phyloP scores from a whole-genome alignment of 2,113 vertebrate genomes.

The Xenopus borealis region DNA sequence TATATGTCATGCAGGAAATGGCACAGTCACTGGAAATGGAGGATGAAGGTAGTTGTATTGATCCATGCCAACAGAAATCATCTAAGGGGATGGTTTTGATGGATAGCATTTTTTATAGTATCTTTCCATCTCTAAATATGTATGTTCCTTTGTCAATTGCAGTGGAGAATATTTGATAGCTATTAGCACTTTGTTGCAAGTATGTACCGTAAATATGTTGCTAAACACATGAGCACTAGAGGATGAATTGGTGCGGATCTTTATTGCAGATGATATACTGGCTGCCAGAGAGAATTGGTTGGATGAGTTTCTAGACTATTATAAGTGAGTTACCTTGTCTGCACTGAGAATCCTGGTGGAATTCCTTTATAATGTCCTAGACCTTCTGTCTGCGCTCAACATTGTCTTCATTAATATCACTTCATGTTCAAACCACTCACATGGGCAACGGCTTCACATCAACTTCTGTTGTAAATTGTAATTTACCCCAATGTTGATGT shows the following conservation, averaged over 20 bases:
- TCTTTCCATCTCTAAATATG: neutral
- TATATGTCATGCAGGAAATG: too few relatives aligned
- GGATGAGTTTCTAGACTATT: neutral
- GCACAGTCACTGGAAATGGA: too few relatives aligned
- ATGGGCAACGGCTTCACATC: neutral
- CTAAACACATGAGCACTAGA: neutral
- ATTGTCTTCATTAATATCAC: neutral
- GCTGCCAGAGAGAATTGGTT: slow-evolving; percentile 13
- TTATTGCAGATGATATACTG: slow-evolving; percentile 19
- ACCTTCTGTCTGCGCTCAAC: neutral
- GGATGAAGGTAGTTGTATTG: neutral
- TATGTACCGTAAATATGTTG: neutral
- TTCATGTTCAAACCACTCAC: neutral
- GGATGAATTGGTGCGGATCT: neutral
- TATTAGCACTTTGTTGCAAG: neutral
- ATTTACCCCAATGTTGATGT: neutral
- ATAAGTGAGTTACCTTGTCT: slow-evolving; percentile 13
- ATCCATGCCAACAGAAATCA: neutral
- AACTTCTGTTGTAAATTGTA: neutral
- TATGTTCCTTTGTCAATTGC: neutral
- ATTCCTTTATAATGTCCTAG: neutral
- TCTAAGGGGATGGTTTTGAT: neutral
- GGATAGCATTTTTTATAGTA: neutral
- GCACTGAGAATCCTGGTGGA: neutral
- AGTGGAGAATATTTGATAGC: neutral